Conservation (phyloP, 2,113 vertebrate species). For the Astur gentilis region DNA sequence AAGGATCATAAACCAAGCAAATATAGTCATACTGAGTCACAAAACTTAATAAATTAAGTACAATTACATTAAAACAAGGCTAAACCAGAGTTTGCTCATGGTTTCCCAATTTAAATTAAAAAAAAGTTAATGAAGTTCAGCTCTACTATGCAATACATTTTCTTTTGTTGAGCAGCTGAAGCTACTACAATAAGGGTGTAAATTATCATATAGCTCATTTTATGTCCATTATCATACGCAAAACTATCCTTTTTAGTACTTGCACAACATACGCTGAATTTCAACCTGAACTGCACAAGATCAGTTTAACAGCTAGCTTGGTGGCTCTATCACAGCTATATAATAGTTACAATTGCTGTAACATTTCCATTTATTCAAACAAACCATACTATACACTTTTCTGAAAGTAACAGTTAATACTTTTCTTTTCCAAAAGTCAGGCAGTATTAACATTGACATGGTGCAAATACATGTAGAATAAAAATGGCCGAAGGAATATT, state of each 20-base stretch:
- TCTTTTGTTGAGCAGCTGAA: not conserved
- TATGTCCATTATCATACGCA: not conserved
- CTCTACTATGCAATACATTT: not conserved
- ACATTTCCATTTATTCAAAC: not conserved
- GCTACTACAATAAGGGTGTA: not conserved
- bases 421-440: not conserved
- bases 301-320: not conserved
- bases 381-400: not conserved
- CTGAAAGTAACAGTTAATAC: not conserved
- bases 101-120: not conserved
- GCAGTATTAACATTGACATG: not conserved
- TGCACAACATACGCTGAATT: not conserved
- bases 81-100: not conserved
- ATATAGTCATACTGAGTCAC: not conserved
- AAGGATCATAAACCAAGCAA: not conserved
- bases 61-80: not conserved
- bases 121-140: not conserved
- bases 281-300: not conserved
- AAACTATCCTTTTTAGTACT: not conserved
- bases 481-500: not conserved
- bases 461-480: not conserved
- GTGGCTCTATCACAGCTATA: not conserved
- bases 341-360: not conserved
- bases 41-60: not conserved
- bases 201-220: not conserved